A percentile compares a stretch with the other conserved stretches of the same genome.
Evolutionary conservation across 2,888 invertebrate species (phyloP).

Genomic region (Pseudanteris insignis): DNA sequence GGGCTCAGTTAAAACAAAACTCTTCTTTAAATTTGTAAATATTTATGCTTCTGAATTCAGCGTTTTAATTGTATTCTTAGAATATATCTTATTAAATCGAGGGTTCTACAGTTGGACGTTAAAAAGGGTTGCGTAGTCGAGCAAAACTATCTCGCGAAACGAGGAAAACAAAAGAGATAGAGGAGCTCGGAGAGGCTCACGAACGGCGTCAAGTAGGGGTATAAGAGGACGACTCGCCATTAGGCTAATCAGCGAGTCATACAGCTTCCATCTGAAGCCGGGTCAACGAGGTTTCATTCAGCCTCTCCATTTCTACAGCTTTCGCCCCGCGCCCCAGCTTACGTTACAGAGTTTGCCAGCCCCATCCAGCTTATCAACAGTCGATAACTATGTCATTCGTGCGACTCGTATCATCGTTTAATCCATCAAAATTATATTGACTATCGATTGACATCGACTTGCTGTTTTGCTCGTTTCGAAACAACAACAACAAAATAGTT

Average conservation of each 20-base stretch:
- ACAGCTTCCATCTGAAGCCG: conserved; percentile 54
- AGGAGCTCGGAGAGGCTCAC: conserved; percentile 52
- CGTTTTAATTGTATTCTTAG: conserved; percentile 55
- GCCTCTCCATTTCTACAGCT: conserved; percentile 52
- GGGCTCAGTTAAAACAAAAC: conserved; percentile 15
- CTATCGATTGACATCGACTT: too few species aligned
- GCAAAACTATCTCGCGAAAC: conserved; percentile 31
- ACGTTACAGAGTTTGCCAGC: conserved; percentile 1
- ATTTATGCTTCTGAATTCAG: conserved; percentile 51
- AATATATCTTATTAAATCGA: conserved; percentile 54
- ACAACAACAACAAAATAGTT: too few species aligned
- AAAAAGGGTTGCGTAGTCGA: conserved; percentile 34
- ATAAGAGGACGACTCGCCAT: conserved; percentile 63
- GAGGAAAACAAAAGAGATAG: conserved; percentile 42
- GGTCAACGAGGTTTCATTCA: conserved; percentile 60
- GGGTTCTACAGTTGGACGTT: conserved; percentile 46
- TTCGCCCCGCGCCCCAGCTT: conserved; percentile 40
- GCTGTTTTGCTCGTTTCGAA: too few species aligned
- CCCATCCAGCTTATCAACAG: background rate
- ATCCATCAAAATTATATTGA: too few species aligned
- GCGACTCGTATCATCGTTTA: too few species aligned
- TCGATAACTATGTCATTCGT: conserved; percentile 7
- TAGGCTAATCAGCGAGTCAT: conserved; percentile 65
- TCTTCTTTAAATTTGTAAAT: conserved; percentile 43
- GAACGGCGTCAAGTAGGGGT: conserved; percentile 63